Conservation (phyloP, 2,797 vertebrate genomes). For the Cossypha polioptera region DNA sequence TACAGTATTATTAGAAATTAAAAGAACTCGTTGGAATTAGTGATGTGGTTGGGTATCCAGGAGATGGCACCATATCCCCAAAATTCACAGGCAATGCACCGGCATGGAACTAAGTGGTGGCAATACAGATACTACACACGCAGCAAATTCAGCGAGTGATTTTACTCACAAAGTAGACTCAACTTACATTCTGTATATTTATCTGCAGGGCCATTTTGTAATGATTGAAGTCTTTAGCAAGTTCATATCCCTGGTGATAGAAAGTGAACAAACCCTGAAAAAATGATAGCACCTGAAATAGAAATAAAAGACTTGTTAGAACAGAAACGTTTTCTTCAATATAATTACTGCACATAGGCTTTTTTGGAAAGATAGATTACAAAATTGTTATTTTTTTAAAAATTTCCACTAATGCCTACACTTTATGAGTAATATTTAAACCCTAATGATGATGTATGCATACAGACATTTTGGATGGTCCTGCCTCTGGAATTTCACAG, state of each 20-base stretch:
- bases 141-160: rapidly evolving
- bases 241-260: slow-evolving; percentile 97
- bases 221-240: slow-evolving; percentile 97
- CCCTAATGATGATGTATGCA: neutral
- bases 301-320: slow-evolving; percentile 18
- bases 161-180: neutral
- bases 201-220: slow-evolving; percentile 95
- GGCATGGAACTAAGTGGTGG: rapidly evolving
- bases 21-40: neutral
- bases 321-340: neutral
- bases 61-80: slow-evolving; percentile 64
- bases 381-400: neutral
- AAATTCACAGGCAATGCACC: neutral
- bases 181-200: slow-evolving; percentile 98
- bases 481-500: neutral
- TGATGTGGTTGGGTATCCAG: slow-evolving; percentile 8
- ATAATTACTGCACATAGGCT: neutral
- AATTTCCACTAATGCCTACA: neutral
- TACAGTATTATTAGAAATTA: neutral
- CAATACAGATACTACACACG: neutral
- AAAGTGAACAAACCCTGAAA: slow-evolving; percentile 99
- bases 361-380: neutral
- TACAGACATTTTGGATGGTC: neutral
- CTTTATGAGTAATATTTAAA: neutral
- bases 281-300: slow-evolving; percentile 91